Base-by-base conservation (phyloP, 2,797 vertebrate genomes). In the Karalla daura region DNA sequence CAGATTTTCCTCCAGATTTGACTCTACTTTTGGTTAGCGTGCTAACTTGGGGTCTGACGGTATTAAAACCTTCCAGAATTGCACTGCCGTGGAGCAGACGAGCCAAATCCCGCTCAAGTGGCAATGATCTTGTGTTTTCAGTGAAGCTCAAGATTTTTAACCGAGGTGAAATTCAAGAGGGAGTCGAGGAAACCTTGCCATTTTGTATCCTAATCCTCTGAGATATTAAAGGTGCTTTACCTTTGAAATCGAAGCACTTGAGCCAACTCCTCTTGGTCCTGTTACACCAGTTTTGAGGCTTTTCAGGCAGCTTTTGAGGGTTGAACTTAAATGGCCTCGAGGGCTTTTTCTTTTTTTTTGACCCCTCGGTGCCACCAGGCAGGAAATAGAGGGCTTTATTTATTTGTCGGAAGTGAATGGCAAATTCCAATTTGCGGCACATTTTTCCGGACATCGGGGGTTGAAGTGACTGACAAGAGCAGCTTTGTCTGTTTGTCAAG, bases 191-290 rank as follows among this genome's bases (percentile, higher is more conserved):
- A 72, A 61, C 53, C 18, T 28, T 35, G 23, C 49, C 80, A 72
- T 44, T 68, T 64, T 67, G 60, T 43, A 62, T 65, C 47, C 68
- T 83, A 70, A 86, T 77, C 76, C 60, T 30, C 39, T 2, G 10
- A 56, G 68, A 83, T 81, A 76, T 86, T 69, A 76, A 35, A 61
- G 50, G 75, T 67, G 44, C 49, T 72, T 78, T 72, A 50, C 56
- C 45, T 74, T 30, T 74, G 64, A 37, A 73, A 71, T 45, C 62
- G 69, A 69, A 78, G 64, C 64, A 75, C 72, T 77, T 72, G 21
- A 64, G 43, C 8, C n/a, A 70, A 59, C 69, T 76, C 55, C 66
- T 74, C 33, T 51, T 49, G 63, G 58, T 69, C 50, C 15, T 63
- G 47, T 70, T 78, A 54, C 73, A 80, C 53, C 32, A 32, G 62